phyloP scores from a whole-genome alignment of 2,797 vertebrate species.

The Etheostoma perlongum region DNA sequence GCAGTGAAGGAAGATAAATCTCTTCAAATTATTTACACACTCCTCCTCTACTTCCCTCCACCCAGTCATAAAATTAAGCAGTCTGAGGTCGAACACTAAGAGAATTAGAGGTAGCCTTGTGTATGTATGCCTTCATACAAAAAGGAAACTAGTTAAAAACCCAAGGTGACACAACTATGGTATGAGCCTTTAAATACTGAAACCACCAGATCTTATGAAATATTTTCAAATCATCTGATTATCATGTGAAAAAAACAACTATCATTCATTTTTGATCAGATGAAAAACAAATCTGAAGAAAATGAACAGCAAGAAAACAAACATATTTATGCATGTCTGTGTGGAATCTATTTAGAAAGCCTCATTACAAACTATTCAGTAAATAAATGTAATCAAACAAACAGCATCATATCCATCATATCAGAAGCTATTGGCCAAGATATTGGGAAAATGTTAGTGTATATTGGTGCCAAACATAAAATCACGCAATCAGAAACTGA shows the following conservation, averaged over 20 bases:
- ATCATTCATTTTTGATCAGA: background rate
- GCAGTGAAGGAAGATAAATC: slow-evolving; percentile 50
- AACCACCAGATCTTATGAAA: background rate
- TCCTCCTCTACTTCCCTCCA: slow-evolving; percentile 29
- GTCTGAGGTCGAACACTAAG: slow-evolving; percentile 33
- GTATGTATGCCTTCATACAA: background rate
- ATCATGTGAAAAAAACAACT: background rate
- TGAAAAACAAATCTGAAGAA: background rate
- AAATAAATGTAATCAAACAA: slow-evolving; percentile 33
- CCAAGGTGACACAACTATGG: background rate
- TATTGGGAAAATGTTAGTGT: slow-evolving; percentile 6
- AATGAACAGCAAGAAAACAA: background rate
- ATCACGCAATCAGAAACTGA: slow-evolving; percentile 34
- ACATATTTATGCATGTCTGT: background rate
- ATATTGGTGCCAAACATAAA: slow-evolving; percentile 22
- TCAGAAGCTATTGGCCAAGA: background rate
- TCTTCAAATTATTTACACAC: slow-evolving; percentile 51
- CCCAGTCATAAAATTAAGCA: slow-evolving; percentile 29
- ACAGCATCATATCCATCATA: slow-evolving; percentile 27
- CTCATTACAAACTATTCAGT: slow-evolving; percentile 21
- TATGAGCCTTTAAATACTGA: too few relatives aligned
- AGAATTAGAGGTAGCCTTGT: slow-evolving; percentile 18
- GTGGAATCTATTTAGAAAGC: slow-evolving; percentile 20
- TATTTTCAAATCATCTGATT: background rate
- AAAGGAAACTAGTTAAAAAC: background rate